Percentiles rank a stretch among this genome's conserved stretches.
Evolutionary conservation across 2,797 vertebrate genomes (phyloP).

Genomic region (Numenius phaeopus): DNA sequence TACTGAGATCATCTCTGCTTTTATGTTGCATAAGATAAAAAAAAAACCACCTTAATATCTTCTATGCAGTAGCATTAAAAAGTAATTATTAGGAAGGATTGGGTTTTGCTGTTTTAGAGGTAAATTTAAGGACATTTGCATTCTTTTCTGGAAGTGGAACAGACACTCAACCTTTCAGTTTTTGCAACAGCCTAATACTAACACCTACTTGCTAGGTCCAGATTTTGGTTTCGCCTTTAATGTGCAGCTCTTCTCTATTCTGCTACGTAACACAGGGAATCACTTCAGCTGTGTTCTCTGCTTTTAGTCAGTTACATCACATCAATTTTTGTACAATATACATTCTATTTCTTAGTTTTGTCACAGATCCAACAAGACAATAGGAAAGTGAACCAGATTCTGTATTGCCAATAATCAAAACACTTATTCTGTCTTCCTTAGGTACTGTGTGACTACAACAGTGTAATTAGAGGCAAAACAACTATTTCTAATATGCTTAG

Average conservation of each 20-base stretch:
- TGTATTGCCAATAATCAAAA: not conserved
- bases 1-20: not conserved
- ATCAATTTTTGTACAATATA: not conserved
- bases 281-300: not conserved
- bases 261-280: not conserved
- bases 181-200: not conserved
- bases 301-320: not conserved
- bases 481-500: not conserved
- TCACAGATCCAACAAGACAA: not conserved
- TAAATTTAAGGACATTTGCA: not conserved
- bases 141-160: not conserved
- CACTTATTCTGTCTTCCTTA: not conserved
- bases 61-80: not conserved
- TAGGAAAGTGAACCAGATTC: not conserved
- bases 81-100: not conserved
- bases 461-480: not conserved
- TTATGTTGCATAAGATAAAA: not conserved
- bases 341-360: not conserved
- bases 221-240: not conserved
- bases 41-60: not conserved
- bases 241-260: not conserved
- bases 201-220: not conserved
- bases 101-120: not conserved
- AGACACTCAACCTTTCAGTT: not conserved
- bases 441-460: not conserved